Evolutionary conservation across 2,888 invertebrate genomes (phyloP), one percentile per base, ranked within the genome.

Genomic region (Agriotes lineatus): DNA sequence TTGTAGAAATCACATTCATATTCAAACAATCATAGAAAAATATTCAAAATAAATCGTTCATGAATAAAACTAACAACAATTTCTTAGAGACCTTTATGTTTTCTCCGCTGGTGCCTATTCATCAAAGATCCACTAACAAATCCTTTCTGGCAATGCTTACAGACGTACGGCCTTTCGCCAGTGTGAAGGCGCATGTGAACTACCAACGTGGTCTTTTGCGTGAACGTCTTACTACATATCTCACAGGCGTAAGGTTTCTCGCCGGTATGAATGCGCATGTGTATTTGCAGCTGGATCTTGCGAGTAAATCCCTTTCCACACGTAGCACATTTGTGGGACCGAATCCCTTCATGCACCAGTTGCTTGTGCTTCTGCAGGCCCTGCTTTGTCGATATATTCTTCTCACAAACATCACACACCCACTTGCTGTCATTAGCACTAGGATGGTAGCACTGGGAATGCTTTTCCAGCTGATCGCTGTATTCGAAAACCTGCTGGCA

Each of bases 61-160:
- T n/a, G n/a, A n/a, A n/a, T n/a, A n/a, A n/a, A n/a, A n/a, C n/a
- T n/a, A n/a, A n/a, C n/a, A n/a, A n/a, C n/a, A n/a, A n/a, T n/a
- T n/a, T n/a, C n/a, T n/a, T n/a, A n/a, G n/a, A n/a, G n/a, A n/a
- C n/a, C n/a, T n/a, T n/a, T n/a, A 16, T 42, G 42, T 18, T 18
- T 12, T 6, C 9, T 16, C 16, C 2, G 14, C 42, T 16, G 3
- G 16, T 42, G 42, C 1, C 2, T 10, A 2, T 48, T 22, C 22
- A 20, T n/a, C n/a, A 20, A 4, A 14, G 35, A 30, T 69, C 85
- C 85, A 14, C 87, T 87, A 0, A 86, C 83, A 72, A 87, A 85
- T 33, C 85, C 86, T 67, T 86, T 86, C 0, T 86, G 86, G 67
- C 88, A 88, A 0, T 85, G 78, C 0, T 84, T 79, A 69, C 88